A percentile compares a stretch with the other conserved stretches of the same genome.
These are phyloP conservation scores for Lathamus discolor DNA, from an alignment of 2,113 vertebrate genomes.

Conservation along the genomic window DNA sequence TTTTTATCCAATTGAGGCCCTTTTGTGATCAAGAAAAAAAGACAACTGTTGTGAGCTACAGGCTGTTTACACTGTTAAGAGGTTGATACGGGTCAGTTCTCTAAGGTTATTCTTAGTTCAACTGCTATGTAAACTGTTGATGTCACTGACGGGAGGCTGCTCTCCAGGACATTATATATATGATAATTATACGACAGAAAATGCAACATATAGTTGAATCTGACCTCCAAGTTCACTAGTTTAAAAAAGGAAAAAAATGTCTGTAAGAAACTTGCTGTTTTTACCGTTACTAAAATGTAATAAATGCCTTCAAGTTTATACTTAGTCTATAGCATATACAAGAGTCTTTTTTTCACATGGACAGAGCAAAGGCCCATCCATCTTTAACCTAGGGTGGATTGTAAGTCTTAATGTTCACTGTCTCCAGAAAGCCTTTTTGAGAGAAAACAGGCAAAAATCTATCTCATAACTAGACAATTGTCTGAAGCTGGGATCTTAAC, in stretches of 20 bases:
- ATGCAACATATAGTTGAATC: constrained; percentile 15
- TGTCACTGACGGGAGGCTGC: constrained; percentile 36
- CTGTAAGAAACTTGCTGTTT: neutral
- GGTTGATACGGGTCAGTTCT: constrained; percentile 39
- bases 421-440: constrained; percentile 17
- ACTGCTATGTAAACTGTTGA: constrained; percentile 41
- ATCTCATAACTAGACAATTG: neutral
- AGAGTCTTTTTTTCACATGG: neutral
- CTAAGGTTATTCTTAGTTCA: constrained; percentile 68
- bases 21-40: constrained; percentile 4
- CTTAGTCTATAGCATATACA: neutral
- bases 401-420: neutral
- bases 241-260: neutral
- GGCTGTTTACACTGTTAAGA: constrained; percentile 49
- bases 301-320: neutral
- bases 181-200: constrained; percentile 52
- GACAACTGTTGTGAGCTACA: constrained; percentile 21
- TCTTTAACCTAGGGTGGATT: neutral
- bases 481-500: neutral
- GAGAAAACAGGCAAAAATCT: neutral
- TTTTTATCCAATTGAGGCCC: neutral
- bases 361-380: neutral
- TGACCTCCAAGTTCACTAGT: constrained; percentile 1
- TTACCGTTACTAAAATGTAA: neutral
- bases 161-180: constrained; percentile 33